A percentile compares a stretch with the other conserved stretches of the same genome.
Evolutionary conservation across 2,888 invertebrate species (phyloP).

Genomic region (Ectemnius continuus): DNA sequence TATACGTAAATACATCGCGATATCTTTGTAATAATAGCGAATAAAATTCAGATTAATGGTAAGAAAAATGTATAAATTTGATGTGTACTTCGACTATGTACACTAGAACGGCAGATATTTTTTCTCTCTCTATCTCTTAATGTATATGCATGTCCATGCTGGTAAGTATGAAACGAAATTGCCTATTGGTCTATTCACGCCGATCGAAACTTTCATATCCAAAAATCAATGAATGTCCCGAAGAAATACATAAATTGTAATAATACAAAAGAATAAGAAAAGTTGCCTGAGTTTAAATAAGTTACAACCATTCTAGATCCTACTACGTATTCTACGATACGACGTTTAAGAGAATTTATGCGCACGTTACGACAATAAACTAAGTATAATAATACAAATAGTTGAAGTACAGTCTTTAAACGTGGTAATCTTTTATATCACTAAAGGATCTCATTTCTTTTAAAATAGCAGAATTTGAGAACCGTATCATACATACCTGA

Average conservation of each 20-base stretch:
- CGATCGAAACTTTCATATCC: conserved; percentile 2
- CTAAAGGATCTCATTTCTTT: too few relatives aligned
- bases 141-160: conserved; percentile 40
- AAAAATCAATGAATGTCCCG: conserved; percentile 30
- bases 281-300: conserved; percentile 15
- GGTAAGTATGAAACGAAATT: conserved; percentile 44
- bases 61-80: too few relatives aligned
- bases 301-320: conserved; percentile 8
- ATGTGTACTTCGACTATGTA: conserved; percentile 15
- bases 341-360: conserved; percentile 12
- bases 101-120: conserved; percentile 47
- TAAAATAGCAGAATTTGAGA: conserved; percentile 6
- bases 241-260: conserved; percentile 16
- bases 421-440: too few relatives aligned
- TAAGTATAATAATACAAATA: too few relatives aligned
- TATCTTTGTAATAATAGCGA: conserved; percentile 8
- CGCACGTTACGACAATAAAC: conserved; percentile 7
- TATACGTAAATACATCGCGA: conserved; percentile 13
- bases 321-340: background rate
- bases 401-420: too few relatives aligned
- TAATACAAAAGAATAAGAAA: background rate
- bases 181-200: conserved; percentile 35
- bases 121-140: conserved; percentile 37
- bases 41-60: too few relatives aligned
- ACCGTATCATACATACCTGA: conserved; percentile 20